Percentiles rank a stretch among this genome's conserved stretches.
These are phyloP conservation scores for Plumapathes pennacea DNA, from an alignment of 92 coral and sea anemone species.

Conservation along the genomic window DNA sequence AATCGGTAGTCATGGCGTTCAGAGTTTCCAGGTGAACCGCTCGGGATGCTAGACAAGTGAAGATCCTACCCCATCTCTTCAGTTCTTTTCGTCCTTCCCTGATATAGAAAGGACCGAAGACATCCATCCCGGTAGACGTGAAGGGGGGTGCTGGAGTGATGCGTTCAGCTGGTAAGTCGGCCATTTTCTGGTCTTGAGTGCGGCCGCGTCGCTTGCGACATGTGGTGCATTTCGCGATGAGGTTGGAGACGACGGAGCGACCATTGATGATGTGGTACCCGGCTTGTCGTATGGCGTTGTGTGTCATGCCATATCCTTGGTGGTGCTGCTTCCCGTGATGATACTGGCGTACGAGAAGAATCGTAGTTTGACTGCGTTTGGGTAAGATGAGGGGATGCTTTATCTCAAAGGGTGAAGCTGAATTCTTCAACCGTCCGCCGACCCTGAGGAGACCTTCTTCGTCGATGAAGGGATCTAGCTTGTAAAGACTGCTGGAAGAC, in stretches of 20 bases:
- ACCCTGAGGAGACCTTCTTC: slow-evolving; percentile 54
- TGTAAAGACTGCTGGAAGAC: slow-evolving; percentile 22
- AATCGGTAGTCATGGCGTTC: no score
- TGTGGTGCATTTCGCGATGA: slow-evolving; percentile 36
- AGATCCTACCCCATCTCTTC: no score
- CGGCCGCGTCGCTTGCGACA: slow-evolving; percentile 43
- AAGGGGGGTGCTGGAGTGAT: slow-evolving; percentile 25
- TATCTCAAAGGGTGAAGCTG: slow-evolving; percentile 23
- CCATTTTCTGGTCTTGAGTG: slow-evolving; percentile 21
- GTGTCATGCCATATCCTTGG: no score
- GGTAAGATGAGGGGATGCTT: slow-evolving; percentile 56
- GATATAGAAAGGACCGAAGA: no score
- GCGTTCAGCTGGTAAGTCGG: slow-evolving; percentile 35
- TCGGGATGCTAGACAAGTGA: no score
- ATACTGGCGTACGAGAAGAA: slow-evolving; percentile 29
- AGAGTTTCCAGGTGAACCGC: no score
- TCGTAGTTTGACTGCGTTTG: slow-evolving; percentile 24
- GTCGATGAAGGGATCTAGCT: slow-evolving; percentile 44
- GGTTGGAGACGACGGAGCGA: slow-evolving; percentile 29
- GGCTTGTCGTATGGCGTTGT: slow-evolving; percentile 34
- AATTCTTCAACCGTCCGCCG: slow-evolving; percentile 34
- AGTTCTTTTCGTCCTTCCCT: no score
- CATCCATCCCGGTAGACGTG: slow-evolving; percentile 45
- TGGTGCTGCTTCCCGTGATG: slow-evolving; percentile 37
- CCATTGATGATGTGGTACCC: slow-evolving; percentile 43